phyloP scores from a whole-genome alignment of 30 jellyfish, hydroid and myxozoan genomes.

The Mastigias papua region DNA sequence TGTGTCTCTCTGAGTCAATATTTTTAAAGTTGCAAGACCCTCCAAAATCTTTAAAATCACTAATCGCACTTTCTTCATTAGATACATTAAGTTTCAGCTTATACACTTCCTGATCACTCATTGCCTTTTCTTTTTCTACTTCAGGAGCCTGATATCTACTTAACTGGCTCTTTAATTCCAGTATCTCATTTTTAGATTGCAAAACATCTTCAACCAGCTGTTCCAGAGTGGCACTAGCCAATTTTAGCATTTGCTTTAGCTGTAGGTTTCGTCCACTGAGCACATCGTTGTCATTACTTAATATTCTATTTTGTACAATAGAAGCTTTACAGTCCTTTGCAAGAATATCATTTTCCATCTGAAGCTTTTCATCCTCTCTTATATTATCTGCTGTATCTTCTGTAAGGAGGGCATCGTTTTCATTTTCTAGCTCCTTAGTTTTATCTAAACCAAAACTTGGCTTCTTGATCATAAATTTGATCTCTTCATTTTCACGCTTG shows the following conservation, averaged over 20 bases:
- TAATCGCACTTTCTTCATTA: too few relatives aligned
- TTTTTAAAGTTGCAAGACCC: too few relatives aligned
- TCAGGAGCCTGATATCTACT: background rate
- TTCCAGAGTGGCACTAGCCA: background rate
- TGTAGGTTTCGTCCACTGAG: background rate
- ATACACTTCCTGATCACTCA: background rate
- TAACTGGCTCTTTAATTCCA: background rate
- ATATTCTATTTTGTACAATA: background rate
- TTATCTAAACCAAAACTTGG: background rate
- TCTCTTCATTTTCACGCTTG: background rate
- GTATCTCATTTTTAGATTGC: constrained; percentile 1
- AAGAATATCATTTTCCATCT: background rate
- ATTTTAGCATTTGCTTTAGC: background rate
- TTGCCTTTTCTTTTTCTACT: background rate
- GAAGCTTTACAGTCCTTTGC: background rate
- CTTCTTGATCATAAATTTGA: background rate
- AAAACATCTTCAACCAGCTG: background rate
- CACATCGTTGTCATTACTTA: background rate
- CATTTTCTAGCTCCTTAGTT: background rate
- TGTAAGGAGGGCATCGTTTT: background rate
- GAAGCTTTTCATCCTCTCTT: background rate
- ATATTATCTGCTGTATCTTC: background rate
- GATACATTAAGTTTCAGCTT: too few relatives aligned
- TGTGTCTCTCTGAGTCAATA: background rate
- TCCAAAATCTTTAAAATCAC: too few relatives aligned